A percentile compares a stretch with the other conserved stretches of the same genome.
Conservation (phyloP, 1,140 invertebrate genomes). For the Cyclina sinensis region DNA sequence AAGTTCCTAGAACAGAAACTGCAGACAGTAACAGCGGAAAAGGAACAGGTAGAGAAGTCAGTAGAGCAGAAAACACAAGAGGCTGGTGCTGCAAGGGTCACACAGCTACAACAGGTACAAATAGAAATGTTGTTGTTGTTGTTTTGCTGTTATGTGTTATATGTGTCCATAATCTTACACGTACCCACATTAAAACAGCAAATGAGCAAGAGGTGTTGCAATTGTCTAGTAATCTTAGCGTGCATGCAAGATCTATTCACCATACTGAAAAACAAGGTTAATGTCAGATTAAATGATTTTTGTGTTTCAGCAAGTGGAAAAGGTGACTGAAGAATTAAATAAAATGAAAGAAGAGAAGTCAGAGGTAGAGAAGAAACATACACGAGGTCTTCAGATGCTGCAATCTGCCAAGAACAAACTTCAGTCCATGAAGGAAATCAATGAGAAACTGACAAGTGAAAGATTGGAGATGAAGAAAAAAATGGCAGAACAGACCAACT, state of each 20-base stretch:
- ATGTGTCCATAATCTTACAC: no score
- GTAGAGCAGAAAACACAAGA: neutral
- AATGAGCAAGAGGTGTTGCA: no score
- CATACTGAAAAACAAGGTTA: no score
- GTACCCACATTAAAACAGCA: no score
- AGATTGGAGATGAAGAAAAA: slow-evolving; percentile 74
- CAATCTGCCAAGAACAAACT: slow-evolving; percentile 82
- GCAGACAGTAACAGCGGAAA: neutral
- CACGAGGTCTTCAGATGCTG: slow-evolving; percentile 77
- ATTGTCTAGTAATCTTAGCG: no score
- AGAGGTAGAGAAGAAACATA: slow-evolving; percentile 89
- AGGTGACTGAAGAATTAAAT: slow-evolving; percentile 60
- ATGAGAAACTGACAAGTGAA: slow-evolving; percentile 86
- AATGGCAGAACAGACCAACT: neutral
- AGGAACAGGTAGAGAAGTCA: neutral
- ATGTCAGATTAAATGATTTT: no score
- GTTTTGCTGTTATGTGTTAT: no score
- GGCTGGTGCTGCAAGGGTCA: neutral
- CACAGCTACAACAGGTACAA: slow-evolving; percentile 10
- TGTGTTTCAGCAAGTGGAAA: slow-evolving; percentile 20
- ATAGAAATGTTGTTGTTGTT: no score
- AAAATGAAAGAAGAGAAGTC: slow-evolving; percentile 90
- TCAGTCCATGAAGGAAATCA: slow-evolving; percentile 83
- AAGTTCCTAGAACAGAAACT: neutral
- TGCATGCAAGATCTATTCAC: no score